Evolutionary conservation across 2,797 vertebrate genomes (phyloP).

Genomic region (Alca torda): DNA sequence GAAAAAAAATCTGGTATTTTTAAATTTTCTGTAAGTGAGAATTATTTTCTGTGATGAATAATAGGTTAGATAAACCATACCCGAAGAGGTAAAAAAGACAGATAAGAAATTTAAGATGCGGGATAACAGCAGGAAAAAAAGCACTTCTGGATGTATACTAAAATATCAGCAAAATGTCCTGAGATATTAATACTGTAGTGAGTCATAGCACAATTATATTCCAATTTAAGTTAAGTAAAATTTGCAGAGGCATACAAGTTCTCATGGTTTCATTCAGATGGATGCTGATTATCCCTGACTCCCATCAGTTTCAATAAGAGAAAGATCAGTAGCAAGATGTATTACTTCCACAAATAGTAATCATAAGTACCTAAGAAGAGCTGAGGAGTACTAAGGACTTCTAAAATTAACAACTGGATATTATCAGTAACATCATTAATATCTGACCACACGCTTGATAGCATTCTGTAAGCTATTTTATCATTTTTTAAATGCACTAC

Average conservation of each 20-base stretch:
- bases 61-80: not conserved
- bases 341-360: not conserved
- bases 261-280: not conserved
- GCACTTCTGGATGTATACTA: not conserved
- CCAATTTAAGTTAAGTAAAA: not conserved
- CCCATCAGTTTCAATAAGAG: not conserved
- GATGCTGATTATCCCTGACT: not conserved
- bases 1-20: not conserved
- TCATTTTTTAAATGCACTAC: not conserved
- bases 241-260: not conserved
- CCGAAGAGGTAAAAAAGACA: not conserved
- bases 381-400: not conserved
- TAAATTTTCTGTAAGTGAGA: not conserved
- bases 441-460: not conserved
- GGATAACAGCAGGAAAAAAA: not conserved
- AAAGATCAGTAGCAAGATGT: not conserved
- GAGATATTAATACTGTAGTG: not conserved
- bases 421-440: not conserved
- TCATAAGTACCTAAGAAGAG: not conserved
- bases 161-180: not conserved
- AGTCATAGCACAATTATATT: not conserved
- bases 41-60: not conserved
- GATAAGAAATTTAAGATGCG: not conserved
- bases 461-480: not conserved
- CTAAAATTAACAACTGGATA: not conserved